These are phyloP conservation scores for Ciconia nigra DNA, from an alignment of 2,797 vertebrate genomes.

Conservation along the genomic window DNA sequence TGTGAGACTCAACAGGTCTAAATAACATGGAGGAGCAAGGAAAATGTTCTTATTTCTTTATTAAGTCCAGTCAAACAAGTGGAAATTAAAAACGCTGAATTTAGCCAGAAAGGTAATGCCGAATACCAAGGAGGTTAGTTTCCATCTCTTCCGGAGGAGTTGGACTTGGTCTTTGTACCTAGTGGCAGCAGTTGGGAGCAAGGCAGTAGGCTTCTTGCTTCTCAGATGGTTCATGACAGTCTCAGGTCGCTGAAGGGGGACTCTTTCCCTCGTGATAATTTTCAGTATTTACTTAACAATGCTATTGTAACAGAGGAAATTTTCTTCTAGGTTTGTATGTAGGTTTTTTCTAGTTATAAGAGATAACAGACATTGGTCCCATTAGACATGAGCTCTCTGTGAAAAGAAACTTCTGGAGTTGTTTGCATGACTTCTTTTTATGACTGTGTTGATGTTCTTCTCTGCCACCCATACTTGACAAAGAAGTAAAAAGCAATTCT, in stretches of 20 bases:
- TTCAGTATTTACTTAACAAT: background rate
- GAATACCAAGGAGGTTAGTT: background rate
- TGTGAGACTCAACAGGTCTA: background rate
- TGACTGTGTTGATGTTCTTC: background rate
- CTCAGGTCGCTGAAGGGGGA: background rate
- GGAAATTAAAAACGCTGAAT: background rate
- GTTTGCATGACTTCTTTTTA: background rate
- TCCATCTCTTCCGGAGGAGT: background rate
- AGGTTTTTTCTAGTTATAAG: background rate
- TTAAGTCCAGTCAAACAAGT: background rate
- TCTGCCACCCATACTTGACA: background rate
- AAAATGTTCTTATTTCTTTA: background rate
- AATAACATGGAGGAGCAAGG: background rate
- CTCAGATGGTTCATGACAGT: background rate
- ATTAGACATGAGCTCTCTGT: background rate
- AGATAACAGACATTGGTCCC: background rate
- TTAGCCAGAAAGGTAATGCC: background rate
- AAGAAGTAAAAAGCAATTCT: background rate
- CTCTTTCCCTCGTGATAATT: background rate
- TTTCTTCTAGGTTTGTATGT: background rate
- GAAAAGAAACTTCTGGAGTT: background rate
- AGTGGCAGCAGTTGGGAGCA: accelerated
- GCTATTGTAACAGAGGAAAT: background rate
- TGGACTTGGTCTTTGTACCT: background rate
- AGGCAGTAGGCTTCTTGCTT: background rate